Base-by-base conservation (phyloP, 2,888 invertebrate genomes). In the Pseudoips prasinana region DNA sequence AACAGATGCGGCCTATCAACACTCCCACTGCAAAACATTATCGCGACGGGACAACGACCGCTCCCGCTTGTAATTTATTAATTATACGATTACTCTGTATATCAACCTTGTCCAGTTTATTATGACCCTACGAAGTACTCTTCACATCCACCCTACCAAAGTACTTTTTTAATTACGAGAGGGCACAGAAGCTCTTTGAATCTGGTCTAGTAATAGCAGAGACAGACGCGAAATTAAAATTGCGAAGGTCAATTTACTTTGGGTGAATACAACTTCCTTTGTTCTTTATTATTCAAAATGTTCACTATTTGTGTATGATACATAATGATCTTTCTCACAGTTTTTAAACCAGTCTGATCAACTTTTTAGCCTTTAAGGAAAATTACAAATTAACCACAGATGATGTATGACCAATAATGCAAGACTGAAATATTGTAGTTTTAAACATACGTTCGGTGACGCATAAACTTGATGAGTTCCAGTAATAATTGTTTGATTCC, bases 61-160 rank as follows among this genome's bases (percentile, higher is more conserved):
- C 74, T 59, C 62, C 52, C 67, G 68, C 72, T 77, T 69, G 78
- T 85, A 79, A 85, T 85, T 83, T 85, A 86, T 84, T 85, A 87
- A 87, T 86, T 85, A 78, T 73, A 73, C 77, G 69, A 74, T 74
- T 73, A 76, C 72, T 64, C 57, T 60, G 67, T 64, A 61, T 61
- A 64, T 54, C 60, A 67, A 60, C 61, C 59, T 61, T 60, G 58
- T 28, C 82, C 82, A 76, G 58, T 67, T 48, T 70, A 72, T 49
- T 55, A 33, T 55, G 79, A 78, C 51, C 78, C 55, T 46, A 48
- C 52, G 44, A 59, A 62, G 54, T 55, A 45, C 43, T 47, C 46
- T 41, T 33, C 39, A 46, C 44, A 34, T 35, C 50, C 50, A 53
- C 43, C 40, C 40, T 39, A 33, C 39, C 25, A 32, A 33, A 49